Evolutionary conservation across 2,797 vertebrate species (phyloP).

Genomic region (Ibycter americanus): DNA sequence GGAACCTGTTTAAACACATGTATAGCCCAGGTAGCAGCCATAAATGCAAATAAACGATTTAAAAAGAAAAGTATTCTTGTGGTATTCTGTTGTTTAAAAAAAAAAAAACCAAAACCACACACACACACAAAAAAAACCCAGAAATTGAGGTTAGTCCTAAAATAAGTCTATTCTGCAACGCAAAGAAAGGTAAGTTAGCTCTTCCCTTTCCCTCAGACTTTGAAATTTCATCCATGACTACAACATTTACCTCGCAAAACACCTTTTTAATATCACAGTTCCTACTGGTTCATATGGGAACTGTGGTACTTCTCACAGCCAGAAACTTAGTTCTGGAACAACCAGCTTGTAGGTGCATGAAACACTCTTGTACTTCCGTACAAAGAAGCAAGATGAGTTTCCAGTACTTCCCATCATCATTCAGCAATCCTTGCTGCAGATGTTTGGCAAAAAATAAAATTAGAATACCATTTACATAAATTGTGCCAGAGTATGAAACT

Average conservation of each 20-base stretch:
- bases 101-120: background rate
- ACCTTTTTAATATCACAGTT: background rate
- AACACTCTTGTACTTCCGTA: background rate
- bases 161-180: background rate
- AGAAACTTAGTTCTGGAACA: background rate
- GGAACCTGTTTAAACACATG: background rate
- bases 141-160: background rate
- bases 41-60: background rate
- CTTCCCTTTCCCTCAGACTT: background rate
- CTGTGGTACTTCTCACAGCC: background rate
- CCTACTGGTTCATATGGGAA: background rate
- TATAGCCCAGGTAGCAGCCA: background rate
- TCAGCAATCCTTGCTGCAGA: background rate
- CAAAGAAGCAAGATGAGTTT: background rate
- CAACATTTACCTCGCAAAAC: background rate
- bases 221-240: background rate
- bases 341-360: background rate
- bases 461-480: conserved; percentile 44
- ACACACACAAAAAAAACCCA: too few relatives aligned
- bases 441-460: conserved; percentile 17
- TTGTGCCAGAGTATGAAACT: background rate
- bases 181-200: background rate
- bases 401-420: background rate
- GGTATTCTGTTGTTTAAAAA: background rate
- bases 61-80: background rate